Evolutionary conservation across 2,113 vertebrate species (phyloP).

Genomic region (Macrotis lagotis): DNA sequence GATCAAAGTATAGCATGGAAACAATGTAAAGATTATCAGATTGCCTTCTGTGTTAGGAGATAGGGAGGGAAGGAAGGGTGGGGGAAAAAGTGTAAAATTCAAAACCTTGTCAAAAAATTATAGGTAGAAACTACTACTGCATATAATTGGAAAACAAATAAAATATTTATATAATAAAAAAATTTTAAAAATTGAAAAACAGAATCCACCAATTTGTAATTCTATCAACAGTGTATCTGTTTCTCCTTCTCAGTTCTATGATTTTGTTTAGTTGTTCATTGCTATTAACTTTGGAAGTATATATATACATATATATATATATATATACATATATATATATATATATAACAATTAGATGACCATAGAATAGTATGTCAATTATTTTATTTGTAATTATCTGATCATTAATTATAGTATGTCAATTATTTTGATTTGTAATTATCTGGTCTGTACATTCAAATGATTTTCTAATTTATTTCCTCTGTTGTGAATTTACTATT

Average conservation of each 20-base stretch:
- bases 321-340: too few relatives aligned
- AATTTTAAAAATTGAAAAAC: too few relatives aligned
- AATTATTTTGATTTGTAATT: not conserved
- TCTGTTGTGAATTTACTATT: not conserved
- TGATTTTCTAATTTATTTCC: not conserved
- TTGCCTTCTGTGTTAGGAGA: too few relatives aligned
- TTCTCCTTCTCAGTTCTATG: not conserved
- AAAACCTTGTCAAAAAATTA: too few relatives aligned
- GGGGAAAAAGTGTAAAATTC: too few relatives aligned
- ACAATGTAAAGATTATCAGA: too few relatives aligned
- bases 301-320: too few relatives aligned
- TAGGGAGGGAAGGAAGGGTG: too few relatives aligned
- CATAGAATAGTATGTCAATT: not conserved
- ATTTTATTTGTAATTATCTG: not conserved
- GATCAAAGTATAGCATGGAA: too few relatives aligned
- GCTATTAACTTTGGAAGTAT: not conserved
- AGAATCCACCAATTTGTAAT: not conserved
- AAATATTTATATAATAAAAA: too few relatives aligned
- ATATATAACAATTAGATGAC: not conserved
- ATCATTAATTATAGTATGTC: not conserved
- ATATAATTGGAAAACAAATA: too few relatives aligned
- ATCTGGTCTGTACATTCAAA: not conserved
- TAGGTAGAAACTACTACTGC: too few relatives aligned
- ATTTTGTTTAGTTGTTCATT: not conserved
- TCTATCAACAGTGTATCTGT: not conserved